Base-by-base conservation (phyloP, 2,113 vertebrate genomes). In the Varanus salvator region DNA sequence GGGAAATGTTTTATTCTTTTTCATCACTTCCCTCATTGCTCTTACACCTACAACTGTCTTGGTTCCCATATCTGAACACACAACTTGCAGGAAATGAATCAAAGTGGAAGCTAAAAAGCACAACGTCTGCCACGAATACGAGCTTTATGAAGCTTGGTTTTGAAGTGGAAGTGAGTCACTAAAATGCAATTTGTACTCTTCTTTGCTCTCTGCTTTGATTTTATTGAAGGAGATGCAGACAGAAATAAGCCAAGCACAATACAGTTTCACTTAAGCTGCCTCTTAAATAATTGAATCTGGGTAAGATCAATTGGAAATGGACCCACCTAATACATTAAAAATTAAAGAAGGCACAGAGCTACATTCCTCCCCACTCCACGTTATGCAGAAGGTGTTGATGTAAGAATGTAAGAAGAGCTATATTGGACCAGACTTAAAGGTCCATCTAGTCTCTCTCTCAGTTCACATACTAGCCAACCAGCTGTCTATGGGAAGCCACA, bases 91-190 rank as follows among this genome's bases (percentile, higher is more conserved):
- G 34, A 48, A 84, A 64, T 66, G 77, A 93, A 93, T 91, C 93
- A 96, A 91, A 92, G 94, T 94, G 93, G 92, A 88, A 94, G 92
- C 93, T 88, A 86, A 90, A 92, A 68, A 90, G 93, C 94, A 95
- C n/a, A n/a, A n/a, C 89, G 27, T 86, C 0, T 0, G 71, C 85
- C 86, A 82, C 94, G 90, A 95, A 96, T 95, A 88, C 68, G 0
- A 0, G 85, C 94, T 95, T 95, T 95, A 92, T 96, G 77, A 89
- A 84, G 57, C 0, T 0, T 91, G 88, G 92, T 94, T 95, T 90
- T 94, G 92, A 95, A 95, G 94, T 88, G 92, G 91, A 92, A 94
- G 92, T 95, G 95, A 96, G 94, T 96, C 94, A 96, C 93, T 94
- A 89, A 96, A 95, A 94, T 94, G 84, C 94, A 95, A 95, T 96